Evolutionary conservation across 1,140 invertebrate genomes (phyloP), one percentile per base, ranked within the genome.

Genomic region (Drosophila repletoides): DNA sequence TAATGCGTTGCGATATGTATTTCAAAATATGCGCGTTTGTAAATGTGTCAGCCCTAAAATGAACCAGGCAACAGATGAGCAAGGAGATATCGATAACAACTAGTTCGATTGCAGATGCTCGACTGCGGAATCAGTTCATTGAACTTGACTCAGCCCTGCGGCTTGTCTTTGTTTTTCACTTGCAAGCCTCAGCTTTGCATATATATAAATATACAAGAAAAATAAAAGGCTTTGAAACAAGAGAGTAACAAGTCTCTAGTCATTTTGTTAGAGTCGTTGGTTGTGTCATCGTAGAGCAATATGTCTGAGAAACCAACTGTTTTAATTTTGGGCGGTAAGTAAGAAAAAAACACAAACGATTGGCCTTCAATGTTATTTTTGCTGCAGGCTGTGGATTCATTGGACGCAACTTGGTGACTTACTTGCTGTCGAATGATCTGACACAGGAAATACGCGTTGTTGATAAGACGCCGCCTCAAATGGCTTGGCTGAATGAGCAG

Each of bases 391-490:
- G 96, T 92, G 97, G 97, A 72, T 98, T 98, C 90, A 96, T 98
- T 89, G 97, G 96, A 55, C 93, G 97, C 76, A 95, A 98, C 91
- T 92, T 98, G 64, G 94, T 97, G 46, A 93, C 95, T 56, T 96
- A 95, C 91, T 92, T 98, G 74, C 91, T 97, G 70, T 92, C 92
- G 43, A 95, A 97, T 91, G 92, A 96, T 75, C 90, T 97, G 71
- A 94, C 94, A 28, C 94, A 94, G 65, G 92, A 92, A 89, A 90
- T 98, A 29, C 93, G 95, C 79, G 93, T 97, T 41, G 95, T 96
- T 59, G 97, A 98, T 91, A 98, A 98, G 92, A 96, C 97, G 10
- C 96, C 96, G 19, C 97, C 97, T 1, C 95, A 97, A 91, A 95
- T 96, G 76, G 96, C 96, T 2, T 98, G 96, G 95, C 90, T 98